Evolutionary conservation across 2,888 invertebrate species (phyloP), one percentile per base, ranked within the genome.

Genomic region (Temnothorax unifasciatus): DNA sequence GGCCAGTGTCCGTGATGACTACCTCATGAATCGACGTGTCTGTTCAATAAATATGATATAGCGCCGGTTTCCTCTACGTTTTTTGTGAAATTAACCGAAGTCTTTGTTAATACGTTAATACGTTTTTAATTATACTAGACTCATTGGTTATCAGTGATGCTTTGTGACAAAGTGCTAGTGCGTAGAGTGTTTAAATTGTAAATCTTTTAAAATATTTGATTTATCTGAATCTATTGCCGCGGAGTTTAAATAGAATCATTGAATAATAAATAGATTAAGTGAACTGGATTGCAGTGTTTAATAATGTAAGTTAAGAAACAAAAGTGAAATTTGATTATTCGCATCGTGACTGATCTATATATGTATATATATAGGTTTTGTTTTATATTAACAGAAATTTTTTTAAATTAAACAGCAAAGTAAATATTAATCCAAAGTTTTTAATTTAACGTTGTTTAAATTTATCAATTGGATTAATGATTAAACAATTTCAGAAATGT

Each of bases 1-100:
- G 92, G 92, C 89, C 93, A 92, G 93, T 92, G 90, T 75, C 89
- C 91, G 88, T 91, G 90, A 92, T 93, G 91, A 87, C 89, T 90
- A 89, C 87, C 87, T 90, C 86, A 90, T 83, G 90, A 86, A 85
- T 90, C 83, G 73, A 85, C 89, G 85, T 64, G 79, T 66, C 82
- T 68, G 79, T 57, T 29, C 57, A 21, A 34, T 71, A 68, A 57
- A 79, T 44, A 54, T 13, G 8, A 50, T 41, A 47, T 50, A 47
- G n/a, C 52, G 34, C 4, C 47, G 18, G 15, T 68, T 82, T 57
- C 9, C 1, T 29, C 3, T 11, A 2, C 3, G 21, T 18, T 34
- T 41, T 73, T 47, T 47, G 44, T 44, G 21, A 29, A 54, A 29
- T 57, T 41, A 38, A 52, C 2, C n/a, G 5, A n/a, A 21, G 11